Base-by-base conservation (phyloP, 2,797 vertebrate species). In the Percopsis omiscomaycus region DNA sequence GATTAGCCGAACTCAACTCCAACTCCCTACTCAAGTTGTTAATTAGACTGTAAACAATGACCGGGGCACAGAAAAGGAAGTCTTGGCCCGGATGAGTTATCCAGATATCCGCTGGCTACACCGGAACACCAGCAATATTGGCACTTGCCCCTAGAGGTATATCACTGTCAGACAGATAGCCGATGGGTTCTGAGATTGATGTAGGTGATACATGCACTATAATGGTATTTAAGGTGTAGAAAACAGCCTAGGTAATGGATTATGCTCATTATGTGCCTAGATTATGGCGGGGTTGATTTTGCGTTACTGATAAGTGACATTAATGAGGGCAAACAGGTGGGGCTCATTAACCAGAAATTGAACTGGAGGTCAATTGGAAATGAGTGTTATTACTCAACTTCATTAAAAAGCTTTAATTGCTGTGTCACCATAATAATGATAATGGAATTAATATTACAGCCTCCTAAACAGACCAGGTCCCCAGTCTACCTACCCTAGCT, bases 311-410 rank as follows among this genome's bases (percentile, higher is more conserved):
- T 83, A 79, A 73, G 67, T 74, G 76, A 73, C 73, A 80, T 81
- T 84, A 89, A 89, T 82, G 80, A 86, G 73, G 80, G 69, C 78
- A 86, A 86, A 86, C 77, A 83, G 84, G 78, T 66, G 59, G 79
- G 56, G 62, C 82, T 85, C 78, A 85, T 85, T 85, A 83, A 80
- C 59, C 6, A 44, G 67, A 86, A 83, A 85, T 83, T 73, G 14
- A 80, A 85, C 77, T 82, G 75, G 64, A 85, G 81, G 84, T 87
- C 78, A 85, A 74, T 86, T 84, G 76, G 70, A 85, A 55, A 42
- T 60, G 64, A 76, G 62, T 87, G 80, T 79, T 86, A 78, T 79
- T 77, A 78, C 78, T 84, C 76, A 81, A 70, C 80, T 77, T 84
- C 83, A 82, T 87, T 84, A 78, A 59, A 61, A 61, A 42, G 66